A percentile compares a stretch with the other conserved stretches of the same genome.
phyloP scores from a whole-genome alignment of 1,140 invertebrate species.

The Drosophila melanogaster region Release_6_plus_ISO1_MT NT_033779.5:4048501-4049000 shows the following conservation, averaged over 20 bases:
- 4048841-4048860: conserved; percentile 65
- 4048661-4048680: conserved; percentile 47
- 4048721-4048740: too few species aligned
- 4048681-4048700: background rate
- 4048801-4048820: conserved; percentile 18
- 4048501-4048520: conserved; percentile 55
- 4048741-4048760: too few species aligned
- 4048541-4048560: conserved; percentile 62
- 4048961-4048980: conserved; percentile 35
- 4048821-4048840: conserved; percentile 35
- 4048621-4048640: conserved; percentile 28
- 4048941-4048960: conserved; percentile 59
- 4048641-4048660: conserved; percentile 53
- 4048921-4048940: conserved; percentile 18
- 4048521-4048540: conserved; percentile 25
- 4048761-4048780: too few species aligned
- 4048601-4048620: conserved; percentile 48
- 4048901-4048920: background rate
- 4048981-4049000: conserved; percentile 51
- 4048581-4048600: conserved; percentile 29
- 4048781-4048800: background rate
- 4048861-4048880: conserved; percentile 44
- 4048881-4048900: conserved; percentile 7
- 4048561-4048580: conserved; percentile 41
- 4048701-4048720: background rate